Conservation (phyloP, 2,797 vertebrate genomes). For the Melopsittacus undulatus region DNA sequence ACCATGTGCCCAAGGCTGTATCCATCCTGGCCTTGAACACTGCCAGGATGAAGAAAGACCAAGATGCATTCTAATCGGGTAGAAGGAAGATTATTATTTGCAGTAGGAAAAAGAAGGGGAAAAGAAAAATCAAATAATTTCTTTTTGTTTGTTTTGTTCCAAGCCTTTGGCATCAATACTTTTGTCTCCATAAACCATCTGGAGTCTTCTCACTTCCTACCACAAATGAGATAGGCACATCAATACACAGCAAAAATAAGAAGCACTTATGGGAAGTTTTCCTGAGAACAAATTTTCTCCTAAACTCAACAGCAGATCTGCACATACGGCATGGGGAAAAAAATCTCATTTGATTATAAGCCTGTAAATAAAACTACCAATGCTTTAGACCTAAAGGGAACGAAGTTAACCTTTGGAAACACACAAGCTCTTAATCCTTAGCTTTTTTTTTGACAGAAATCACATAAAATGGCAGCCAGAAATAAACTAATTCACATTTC, state of each 20-base stretch:
- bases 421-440: background rate
- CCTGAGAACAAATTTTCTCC: background rate
- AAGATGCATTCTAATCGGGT: background rate
- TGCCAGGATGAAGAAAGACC: background rate
- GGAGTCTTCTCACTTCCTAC: background rate
- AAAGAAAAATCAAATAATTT: background rate
- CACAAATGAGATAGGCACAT: background rate
- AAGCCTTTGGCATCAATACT: background rate
- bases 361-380: background rate
- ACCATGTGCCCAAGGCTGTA: background rate
- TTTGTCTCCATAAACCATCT: background rate
- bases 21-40: background rate
- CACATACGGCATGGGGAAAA: background rate
- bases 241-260: background rate
- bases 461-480: background rate
- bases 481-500: background rate
- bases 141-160: background rate
- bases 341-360: background rate
- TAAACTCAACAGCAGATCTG: background rate
- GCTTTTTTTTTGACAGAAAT: background rate
- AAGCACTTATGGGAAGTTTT: background rate
- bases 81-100: background rate
- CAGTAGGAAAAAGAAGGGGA: background rate
- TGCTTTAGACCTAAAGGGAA: background rate
- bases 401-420: background rate